Evolutionary conservation across 2,888 invertebrate genomes (phyloP).

Genomic region (Drosophila monieri): DNA sequence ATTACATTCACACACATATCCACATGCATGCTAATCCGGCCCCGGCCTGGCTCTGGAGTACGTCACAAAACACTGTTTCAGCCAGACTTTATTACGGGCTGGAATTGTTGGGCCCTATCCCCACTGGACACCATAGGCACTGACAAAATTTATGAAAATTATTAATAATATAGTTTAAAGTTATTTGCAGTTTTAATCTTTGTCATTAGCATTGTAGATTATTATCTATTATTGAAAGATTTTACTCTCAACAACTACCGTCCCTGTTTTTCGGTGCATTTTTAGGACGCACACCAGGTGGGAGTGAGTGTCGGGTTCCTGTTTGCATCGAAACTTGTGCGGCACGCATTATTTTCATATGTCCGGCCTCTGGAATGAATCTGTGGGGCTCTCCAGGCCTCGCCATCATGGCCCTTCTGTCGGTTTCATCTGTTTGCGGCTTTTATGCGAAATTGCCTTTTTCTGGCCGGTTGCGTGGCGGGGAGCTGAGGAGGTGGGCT

Average conservation of each 20-base stretch:
- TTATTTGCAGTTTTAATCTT: not conserved
- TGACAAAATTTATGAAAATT: not conserved
- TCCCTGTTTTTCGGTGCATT: not conserved
- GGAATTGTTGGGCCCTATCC: conserved; percentile 16
- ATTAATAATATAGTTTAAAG: too few species aligned
- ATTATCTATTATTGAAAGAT: too few species aligned
- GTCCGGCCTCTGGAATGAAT: conserved; percentile 65
- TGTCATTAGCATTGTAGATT: not conserved
- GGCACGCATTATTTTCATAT: conserved; percentile 73
- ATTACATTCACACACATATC: conserved; percentile 65
- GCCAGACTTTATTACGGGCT: conserved; percentile 15
- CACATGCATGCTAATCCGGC: conserved; percentile 72
- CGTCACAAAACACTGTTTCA: conserved; percentile 7
- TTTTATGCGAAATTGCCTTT: conserved; percentile 74
- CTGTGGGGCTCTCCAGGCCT: conserved; percentile 54
- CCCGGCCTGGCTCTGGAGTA: conserved; percentile 18
- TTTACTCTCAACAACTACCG: too few species aligned
- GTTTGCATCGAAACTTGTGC: conserved; percentile 48
- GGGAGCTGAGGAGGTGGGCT: not conserved
- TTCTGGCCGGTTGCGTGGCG: conserved; percentile 29
- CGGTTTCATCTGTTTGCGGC: conserved; percentile 71
- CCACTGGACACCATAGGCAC: not conserved
- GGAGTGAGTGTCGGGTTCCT: not conserved
- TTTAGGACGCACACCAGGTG: conserved; percentile 3
- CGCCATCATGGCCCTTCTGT: conserved; percentile 21